A percentile compares a stretch with the other conserved stretches of the same genome.
Conservation (phyloP, 2,888 invertebrate species). For the Brachyptera putata region DNA sequence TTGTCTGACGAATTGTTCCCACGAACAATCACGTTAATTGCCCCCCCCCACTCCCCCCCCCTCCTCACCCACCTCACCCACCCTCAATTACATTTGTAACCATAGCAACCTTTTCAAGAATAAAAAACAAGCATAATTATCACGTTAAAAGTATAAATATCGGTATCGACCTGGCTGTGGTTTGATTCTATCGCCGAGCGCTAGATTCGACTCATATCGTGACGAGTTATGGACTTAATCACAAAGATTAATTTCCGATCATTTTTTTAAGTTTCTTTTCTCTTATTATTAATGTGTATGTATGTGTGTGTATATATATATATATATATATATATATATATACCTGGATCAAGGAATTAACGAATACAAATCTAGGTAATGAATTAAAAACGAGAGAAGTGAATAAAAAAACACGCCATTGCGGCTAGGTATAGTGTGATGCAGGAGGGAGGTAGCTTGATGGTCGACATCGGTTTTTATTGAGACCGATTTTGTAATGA, state of each 20-base stretch:
- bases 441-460: neutral
- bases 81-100: conserved; percentile 5
- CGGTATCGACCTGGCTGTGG: neutral
- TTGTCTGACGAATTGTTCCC: conserved; percentile 23
- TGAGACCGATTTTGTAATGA: no score
- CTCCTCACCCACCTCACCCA: conserved; percentile 1
- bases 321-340: no score
- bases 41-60: conserved; percentile 4
- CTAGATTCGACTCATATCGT: neutral
- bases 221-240: neutral
- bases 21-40: conserved; percentile 30
- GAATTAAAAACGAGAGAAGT: neutral
- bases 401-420: neutral
- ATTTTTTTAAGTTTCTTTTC: neutral
- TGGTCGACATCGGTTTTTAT: no score
- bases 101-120: conserved; percentile 3
- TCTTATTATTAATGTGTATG: neutral
- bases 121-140: conserved; percentile 6
- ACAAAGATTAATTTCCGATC: conserved; percentile 7
- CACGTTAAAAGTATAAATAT: conserved; percentile 3
- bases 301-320: no score
- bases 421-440: neutral
- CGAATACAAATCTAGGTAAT: neutral
- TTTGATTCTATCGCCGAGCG: neutral
- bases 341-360: conserved; percentile 4